A percentile compares a stretch with the other conserved stretches of the same genome.
These are phyloP conservation scores for Oasisia sp. DNA, from an alignment of 2,888 invertebrate genomes.

Conservation along the genomic window DNA sequence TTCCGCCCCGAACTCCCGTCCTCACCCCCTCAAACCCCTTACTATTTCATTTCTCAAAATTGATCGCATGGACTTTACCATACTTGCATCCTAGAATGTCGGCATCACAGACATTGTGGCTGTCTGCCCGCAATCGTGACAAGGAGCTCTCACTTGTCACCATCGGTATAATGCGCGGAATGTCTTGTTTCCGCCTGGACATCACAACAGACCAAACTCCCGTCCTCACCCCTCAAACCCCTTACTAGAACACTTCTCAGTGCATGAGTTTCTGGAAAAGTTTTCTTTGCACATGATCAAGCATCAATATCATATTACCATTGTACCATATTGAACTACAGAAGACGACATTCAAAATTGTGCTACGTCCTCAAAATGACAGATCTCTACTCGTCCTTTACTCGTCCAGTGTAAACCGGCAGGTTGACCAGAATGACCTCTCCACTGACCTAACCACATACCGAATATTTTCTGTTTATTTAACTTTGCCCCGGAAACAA, in stretches of 20 bases:
- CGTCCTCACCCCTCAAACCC: no score
- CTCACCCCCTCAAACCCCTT: no score
- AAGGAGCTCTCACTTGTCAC: not conserved
- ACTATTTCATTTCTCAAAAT: no score
- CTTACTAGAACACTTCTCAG: not conserved
- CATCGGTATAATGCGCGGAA: not conserved
- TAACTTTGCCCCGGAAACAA: conserved; percentile 20
- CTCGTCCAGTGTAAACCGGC: not conserved
- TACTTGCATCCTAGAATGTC: not conserved
- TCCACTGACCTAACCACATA: conserved; percentile 28
- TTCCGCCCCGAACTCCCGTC: no score
- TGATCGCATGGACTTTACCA: no score
- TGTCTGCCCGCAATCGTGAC: not conserved
- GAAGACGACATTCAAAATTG: not conserved
- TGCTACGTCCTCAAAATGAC: conserved; percentile 18
- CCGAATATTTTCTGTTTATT: conserved; percentile 5
- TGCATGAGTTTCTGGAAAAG: no score
- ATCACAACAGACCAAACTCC: not conserved
- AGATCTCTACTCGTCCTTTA: conserved; percentile 7
- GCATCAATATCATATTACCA: not conserved
- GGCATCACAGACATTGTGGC: not conserved
- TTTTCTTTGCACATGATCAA: no score
- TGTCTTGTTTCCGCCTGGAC: not conserved
- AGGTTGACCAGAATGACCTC: not conserved
- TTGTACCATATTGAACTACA: not conserved